Conservation (phyloP, 2,797 vertebrate species). For the Selene dorsalis region DNA sequence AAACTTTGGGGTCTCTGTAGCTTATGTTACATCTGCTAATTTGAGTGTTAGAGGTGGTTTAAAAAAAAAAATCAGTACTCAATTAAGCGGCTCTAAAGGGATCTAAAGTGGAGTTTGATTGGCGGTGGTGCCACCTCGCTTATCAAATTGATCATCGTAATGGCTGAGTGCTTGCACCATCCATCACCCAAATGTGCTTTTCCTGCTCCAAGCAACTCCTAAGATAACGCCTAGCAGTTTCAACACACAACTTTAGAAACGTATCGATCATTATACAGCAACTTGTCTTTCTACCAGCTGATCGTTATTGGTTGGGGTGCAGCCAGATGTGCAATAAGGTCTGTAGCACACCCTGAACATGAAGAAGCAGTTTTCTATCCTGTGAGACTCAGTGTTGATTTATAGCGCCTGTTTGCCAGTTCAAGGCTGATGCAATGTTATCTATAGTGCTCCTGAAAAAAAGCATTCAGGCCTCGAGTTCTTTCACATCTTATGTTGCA, state of each 20-base stretch:
- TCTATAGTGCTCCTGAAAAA: neutral
- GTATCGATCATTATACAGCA: neutral
- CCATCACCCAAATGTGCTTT: neutral
- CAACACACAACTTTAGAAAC: neutral
- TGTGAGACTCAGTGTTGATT: neutral
- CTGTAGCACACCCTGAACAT: neutral
- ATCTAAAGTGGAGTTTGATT: slow-evolving; percentile 23
- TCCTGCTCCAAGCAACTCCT: neutral
- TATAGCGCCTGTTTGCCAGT: neutral
- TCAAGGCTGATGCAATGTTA: neutral
- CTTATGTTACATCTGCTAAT: slow-evolving; percentile 10
- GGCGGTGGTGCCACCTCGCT: neutral
- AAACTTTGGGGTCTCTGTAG: neutral
- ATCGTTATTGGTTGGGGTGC: neutral
- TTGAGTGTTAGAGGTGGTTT: slow-evolving; percentile 12
- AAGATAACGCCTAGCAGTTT: neutral
- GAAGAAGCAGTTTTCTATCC: neutral
- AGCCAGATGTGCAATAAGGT: neutral
- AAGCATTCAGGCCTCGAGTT: no score
- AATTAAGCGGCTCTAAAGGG: slow-evolving; percentile 26
- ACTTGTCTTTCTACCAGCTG: neutral
- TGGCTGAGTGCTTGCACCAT: neutral
- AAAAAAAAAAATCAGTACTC: slow-evolving; percentile 4
- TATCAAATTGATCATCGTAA: slow-evolving; percentile 25
- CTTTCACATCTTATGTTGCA: neutral